Evolutionary conservation across 2,797 vertebrate species (phyloP), one percentile per base, ranked within the genome.

Genomic region (Danio kyathit): DNA sequence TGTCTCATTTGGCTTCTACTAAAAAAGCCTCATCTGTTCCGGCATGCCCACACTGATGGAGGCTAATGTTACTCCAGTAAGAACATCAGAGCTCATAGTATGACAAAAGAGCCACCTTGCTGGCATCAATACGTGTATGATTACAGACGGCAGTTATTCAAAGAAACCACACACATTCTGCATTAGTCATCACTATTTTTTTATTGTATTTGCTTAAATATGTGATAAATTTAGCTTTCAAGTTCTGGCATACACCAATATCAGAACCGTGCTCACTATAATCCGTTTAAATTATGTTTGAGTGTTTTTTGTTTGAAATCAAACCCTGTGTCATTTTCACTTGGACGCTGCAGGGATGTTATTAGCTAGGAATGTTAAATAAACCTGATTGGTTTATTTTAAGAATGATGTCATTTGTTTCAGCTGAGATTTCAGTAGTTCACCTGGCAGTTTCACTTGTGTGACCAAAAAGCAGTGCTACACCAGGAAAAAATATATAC

Each of bases 71-170:
- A 59, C 17, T 57, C 7, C 12, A 69, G 69, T 69, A 69, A 59
- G 43, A 67, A 69, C 54, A 48, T 67, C 14, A 29, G 63, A 41
- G 40, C 13, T 66, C 21, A 54, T 17, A 51, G 29, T 17, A 21
- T 40, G 8, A 40, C 7, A 17, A 56, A 21, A 65, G 46, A 57
- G 14, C 56, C 48, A n/a, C 46, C 67, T 64, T 71, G 79, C n/a
- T 72, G 71, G 76, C 52, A 81, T 83, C 19, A 65, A 10, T 52
- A 51, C 19, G 14, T 72, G 60, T 49, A 67, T 72, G 74, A 80
- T 66, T 72, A 52, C 70, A 76, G 43, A 51, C 60, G 16, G 56
- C 0, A 56, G 63, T 69, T 52, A 49, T 56, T 69, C 43, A 69
- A 72, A 46, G 60, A 64, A 66, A 82, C 74, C 72, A 13, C 63